These are phyloP conservation scores for Ceratina calcarata DNA, from an alignment of 1,140 invertebrate genomes.

Conservation along the genomic window DNA sequence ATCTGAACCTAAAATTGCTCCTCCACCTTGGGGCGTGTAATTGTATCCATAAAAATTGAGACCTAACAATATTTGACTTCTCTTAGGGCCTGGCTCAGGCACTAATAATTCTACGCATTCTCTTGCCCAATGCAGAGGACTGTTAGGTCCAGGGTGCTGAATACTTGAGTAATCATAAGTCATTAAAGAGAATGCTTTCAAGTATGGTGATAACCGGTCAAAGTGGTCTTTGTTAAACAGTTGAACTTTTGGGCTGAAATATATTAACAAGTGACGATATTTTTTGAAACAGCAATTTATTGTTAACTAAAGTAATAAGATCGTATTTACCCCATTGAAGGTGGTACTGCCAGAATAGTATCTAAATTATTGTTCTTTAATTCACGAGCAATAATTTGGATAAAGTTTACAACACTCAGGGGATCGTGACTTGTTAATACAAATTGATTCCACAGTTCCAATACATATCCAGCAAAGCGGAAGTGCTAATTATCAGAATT, in stretches of 20 bases:
- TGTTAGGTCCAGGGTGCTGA: slow-evolving; percentile 92
- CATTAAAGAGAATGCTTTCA: slow-evolving; percentile 95
- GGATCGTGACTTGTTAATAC: slow-evolving; percentile 83
- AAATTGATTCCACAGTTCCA: slow-evolving; percentile 94
- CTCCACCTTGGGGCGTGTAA: slow-evolving; percentile 88
- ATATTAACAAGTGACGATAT: slow-evolving; percentile 30
- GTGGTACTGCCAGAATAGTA: slow-evolving; percentile 92
- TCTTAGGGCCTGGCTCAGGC: slow-evolving; percentile 82
- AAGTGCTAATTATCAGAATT: slow-evolving; percentile 75
- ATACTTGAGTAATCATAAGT: slow-evolving; percentile 96
- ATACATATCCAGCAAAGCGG: slow-evolving; percentile 91
- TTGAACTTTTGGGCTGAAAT: slow-evolving; percentile 79
- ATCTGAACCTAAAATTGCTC: slow-evolving; percentile 89
- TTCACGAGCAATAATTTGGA: slow-evolving; percentile 82
- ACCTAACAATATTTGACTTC: slow-evolving; percentile 91
- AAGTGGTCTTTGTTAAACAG: slow-evolving; percentile 90
- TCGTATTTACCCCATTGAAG: slow-evolving; percentile 84
- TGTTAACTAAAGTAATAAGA: background rate
- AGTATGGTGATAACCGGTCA: slow-evolving; percentile 86
- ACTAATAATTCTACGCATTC: slow-evolving; percentile 88
- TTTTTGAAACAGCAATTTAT: no score
- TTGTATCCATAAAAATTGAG: slow-evolving; percentile 97
- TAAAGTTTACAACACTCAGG: slow-evolving; percentile 83
- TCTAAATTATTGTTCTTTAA: slow-evolving; percentile 82
- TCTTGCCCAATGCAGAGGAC: slow-evolving; percentile 91